Percentiles rank a stretch among this genome's conserved stretches.
phyloP scores from a whole-genome alignment of 1,140 invertebrate species.

The Apocrypta bakeri region DNA sequence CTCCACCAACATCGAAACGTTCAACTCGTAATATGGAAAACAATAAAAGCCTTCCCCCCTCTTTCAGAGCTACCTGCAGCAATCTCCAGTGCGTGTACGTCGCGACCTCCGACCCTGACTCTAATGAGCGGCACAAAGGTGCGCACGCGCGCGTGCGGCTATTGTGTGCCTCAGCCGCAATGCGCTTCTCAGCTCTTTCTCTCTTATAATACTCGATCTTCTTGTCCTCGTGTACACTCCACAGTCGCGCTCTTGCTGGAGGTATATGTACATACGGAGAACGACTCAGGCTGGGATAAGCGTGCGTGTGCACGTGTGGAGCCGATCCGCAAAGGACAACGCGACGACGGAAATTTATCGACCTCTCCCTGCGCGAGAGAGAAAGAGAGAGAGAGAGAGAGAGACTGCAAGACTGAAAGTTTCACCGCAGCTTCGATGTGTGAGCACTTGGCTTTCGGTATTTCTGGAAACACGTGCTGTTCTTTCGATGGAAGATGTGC shows the following conservation, averaged over 20 bases:
- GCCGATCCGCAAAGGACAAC: neutral
- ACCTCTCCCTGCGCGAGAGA: neutral
- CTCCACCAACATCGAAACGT: no score
- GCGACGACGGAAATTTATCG: neutral
- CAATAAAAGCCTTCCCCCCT: neutral
- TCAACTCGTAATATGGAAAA: slow-evolving; percentile 26
- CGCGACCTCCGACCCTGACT: slow-evolving; percentile 63
- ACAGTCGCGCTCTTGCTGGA: neutral
- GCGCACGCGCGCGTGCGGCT: slow-evolving; percentile 60
- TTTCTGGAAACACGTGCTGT: no score
- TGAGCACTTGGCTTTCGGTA: no score
- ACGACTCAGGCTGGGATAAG: neutral
- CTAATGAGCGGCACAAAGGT: slow-evolving; percentile 66
- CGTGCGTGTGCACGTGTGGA: neutral
- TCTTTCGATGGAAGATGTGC: no score
- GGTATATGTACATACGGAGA: neutral
- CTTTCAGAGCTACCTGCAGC: slow-evolving; percentile 49
- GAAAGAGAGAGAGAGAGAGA: no score
- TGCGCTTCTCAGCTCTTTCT: slow-evolving; percentile 45
- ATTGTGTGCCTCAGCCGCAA: slow-evolving; percentile 64
- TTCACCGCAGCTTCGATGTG: neutral
- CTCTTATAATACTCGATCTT: neutral
- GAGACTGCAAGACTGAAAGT: no score
- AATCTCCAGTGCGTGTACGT: slow-evolving; percentile 53
- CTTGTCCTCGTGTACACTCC: neutral